A percentile compares a stretch with the other conserved stretches of the same genome.
phyloP scores from a whole-genome alignment of 2,797 vertebrate genomes.

The Meda fulgida region DNA sequence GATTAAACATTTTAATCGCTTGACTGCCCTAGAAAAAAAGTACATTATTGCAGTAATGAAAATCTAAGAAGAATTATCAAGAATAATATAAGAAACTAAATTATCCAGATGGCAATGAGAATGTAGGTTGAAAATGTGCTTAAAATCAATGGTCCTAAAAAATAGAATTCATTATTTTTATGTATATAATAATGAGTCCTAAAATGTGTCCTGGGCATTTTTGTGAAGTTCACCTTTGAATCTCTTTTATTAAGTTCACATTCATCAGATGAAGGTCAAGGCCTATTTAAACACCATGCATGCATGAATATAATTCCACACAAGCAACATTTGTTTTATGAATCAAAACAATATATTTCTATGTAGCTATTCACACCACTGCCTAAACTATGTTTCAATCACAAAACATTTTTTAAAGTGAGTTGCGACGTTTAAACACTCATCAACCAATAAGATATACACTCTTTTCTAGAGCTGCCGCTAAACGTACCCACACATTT shows the following conservation, averaged over 20 bases:
- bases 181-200: neutral
- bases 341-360: neutral
- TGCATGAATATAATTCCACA: neutral
- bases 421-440: neutral
- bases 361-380: neutral
- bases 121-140: neutral
- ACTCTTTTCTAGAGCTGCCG: neutral
- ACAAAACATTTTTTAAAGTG: neutral
- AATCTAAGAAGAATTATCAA: neutral
- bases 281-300: neutral
- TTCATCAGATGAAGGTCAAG: neutral
- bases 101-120: neutral
- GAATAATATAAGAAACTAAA: neutral
- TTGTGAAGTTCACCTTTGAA: neutral
- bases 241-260: neutral
- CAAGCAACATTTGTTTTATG: neutral
- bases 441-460: neutral
- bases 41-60: neutral
- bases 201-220: neutral
- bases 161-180: neutral
- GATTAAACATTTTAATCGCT: neutral
- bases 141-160: neutral
- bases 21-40: neutral
- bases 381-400: neutral
- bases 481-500: neutral